A percentile compares a stretch with the other conserved stretches of the same genome.
Conservation (phyloP, 2,797 vertebrate genomes). For the Semaprochilodus insignis region DNA sequence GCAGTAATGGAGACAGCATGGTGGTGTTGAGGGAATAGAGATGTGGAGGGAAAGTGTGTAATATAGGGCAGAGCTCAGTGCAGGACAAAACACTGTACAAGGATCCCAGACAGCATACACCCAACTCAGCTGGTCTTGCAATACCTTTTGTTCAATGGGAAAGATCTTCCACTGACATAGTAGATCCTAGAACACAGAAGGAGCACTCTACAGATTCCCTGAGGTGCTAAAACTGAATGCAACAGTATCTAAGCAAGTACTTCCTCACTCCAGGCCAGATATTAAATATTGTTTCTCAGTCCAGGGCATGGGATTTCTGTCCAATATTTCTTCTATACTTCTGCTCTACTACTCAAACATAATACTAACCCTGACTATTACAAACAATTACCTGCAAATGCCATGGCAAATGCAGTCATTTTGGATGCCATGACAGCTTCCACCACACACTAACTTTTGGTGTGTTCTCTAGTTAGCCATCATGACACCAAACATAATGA, state of each 20-base stretch:
- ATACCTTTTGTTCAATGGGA: background rate
- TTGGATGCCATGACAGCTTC: no score
- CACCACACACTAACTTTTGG: no score
- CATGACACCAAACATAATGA: no score
- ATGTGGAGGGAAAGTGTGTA: background rate
- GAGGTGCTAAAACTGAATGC: background rate
- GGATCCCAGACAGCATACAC: background rate
- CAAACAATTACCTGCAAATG: no score
- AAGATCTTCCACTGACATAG: background rate
- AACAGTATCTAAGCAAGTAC: background rate
- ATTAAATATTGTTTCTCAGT: background rate
- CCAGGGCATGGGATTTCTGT: no score
- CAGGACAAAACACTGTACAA: background rate
- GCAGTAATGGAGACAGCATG: conserved; percentile 27
- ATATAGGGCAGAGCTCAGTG: conserved; percentile 2
- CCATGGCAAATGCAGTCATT: no score
- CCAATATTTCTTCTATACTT: no score
- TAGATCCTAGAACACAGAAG: background rate
- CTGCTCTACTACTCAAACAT: no score
- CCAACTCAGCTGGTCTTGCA: background rate
- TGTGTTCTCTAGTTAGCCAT: no score
- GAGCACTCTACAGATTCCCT: background rate
- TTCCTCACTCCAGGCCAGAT: background rate
- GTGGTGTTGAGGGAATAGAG: conserved; percentile 21
- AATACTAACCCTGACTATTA: no score